Evolutionary conservation across 2,888 invertebrate species (phyloP), one percentile per base, ranked within the genome.

Genomic region (Taenaris catops): DNA sequence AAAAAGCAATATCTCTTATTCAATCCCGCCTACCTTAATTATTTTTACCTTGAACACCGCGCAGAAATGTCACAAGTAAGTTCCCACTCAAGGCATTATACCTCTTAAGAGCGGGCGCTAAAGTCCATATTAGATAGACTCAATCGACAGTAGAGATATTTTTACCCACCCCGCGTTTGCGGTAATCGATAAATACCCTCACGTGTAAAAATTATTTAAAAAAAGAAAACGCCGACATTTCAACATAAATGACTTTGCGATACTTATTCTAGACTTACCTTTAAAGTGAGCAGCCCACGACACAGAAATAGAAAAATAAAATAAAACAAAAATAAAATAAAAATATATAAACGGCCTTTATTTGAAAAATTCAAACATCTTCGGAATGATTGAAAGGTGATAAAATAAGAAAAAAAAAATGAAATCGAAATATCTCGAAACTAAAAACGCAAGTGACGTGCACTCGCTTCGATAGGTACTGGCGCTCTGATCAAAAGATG

Each of bases 401-500:
- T n/a, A n/a, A n/a, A 49, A 47, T 34, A 31, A 42, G 48, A n/a
- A n/a, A n/a, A n/a, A n/a, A n/a, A 50, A 51, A 50, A 49, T 51
- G 44, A 51, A 41, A 44, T 58, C 66, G 69, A 60, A 58, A 62
- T 57, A 55, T 56, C 46, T 58, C 49, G 48, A 52, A 55, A 47
- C 51, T 43, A 49, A 59, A 55, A 60, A 63, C 48, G 53, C 58
- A 55, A 58, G 43, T 43, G 54, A 74, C 74, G 50, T 64, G 65
- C 63, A 51, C 50, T 42, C 55, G 38, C 41, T 46, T 36, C 68
- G 46, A 48, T 40, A 37, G 44, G 74, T 72, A 83, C 70, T 78
- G 84, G 84, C 78, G 61, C 84, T 83, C 81, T 84, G 75, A 54
- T 23, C 53, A 35, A 38, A 49, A 48, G 43, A 37, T 34, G 53